Conservation (phyloP, 2,888 invertebrate genomes). For the Cynaeus angustus region DNA sequence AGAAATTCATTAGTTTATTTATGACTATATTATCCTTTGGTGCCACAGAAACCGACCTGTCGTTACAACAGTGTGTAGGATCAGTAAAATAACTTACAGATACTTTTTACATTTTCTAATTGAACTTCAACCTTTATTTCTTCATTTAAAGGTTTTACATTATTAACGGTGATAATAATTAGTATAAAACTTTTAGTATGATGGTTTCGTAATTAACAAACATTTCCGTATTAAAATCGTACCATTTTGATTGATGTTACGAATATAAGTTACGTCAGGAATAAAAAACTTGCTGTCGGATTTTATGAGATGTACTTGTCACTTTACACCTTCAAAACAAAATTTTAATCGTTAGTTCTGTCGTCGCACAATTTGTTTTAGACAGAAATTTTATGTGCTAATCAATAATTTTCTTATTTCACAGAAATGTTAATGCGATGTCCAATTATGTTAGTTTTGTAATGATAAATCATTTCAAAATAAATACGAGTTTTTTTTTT, state of each 20-base stretch:
- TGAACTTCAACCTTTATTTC: constrained; percentile 16
- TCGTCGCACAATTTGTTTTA: not conserved
- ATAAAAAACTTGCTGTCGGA: constrained; percentile 49
- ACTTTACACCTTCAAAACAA: constrained; percentile 33
- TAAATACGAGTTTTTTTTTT: too few relatives aligned
- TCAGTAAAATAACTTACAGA: constrained; percentile 25
- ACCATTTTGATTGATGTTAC: constrained; percentile 44
- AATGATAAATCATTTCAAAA: too few relatives aligned
- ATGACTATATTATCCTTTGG: constrained; percentile 39
- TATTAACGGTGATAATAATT: constrained; percentile 18
- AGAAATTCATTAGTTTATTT: constrained; percentile 40
- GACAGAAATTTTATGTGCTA: too few relatives aligned
- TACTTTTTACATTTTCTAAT: constrained; percentile 20
- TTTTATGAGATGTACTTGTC: constrained; percentile 55
- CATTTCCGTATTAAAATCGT: not conserved
- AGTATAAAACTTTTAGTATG: constrained; percentile 16
- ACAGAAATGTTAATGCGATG: too few relatives aligned
- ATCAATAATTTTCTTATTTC: too few relatives aligned
- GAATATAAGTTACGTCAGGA: constrained; percentile 19
- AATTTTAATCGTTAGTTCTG: constrained; percentile 16
- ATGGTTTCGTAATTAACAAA: constrained; percentile 28
- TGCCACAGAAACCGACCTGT: constrained; percentile 34
- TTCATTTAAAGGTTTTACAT: constrained; percentile 1
- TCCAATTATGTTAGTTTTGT: too few relatives aligned
- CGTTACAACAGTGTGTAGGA: constrained; percentile 27